A percentile compares a stretch with the other conserved stretches of the same genome.
Evolutionary conservation across 2,113 vertebrate genomes (phyloP).

Genomic region (Thalassoma bifasciatum): DNA sequence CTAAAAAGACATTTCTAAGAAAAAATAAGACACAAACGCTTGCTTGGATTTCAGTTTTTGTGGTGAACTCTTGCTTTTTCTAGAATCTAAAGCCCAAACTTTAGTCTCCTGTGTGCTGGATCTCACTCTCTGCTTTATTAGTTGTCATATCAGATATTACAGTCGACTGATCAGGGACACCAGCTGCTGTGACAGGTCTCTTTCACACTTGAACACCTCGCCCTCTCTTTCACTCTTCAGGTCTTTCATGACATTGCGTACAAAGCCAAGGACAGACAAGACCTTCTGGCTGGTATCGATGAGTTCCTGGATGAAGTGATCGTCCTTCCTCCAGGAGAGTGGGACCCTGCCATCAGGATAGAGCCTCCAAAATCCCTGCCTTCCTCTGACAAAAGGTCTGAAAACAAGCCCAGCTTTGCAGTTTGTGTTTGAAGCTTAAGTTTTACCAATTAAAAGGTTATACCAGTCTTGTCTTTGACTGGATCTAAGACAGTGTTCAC

Average conservation of each 20-base stretch:
- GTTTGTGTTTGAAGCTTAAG: not conserved
- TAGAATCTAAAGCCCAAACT: not conserved
- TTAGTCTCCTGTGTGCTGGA: not conserved
- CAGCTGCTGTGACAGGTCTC: slow-evolving; percentile 13
- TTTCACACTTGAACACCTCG: slow-evolving; percentile 32
- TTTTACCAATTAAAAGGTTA: no score
- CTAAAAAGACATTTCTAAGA: no score
- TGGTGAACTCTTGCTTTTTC: no score
- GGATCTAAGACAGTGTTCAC: no score
- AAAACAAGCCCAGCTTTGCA: not conserved
- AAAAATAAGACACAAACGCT: no score
- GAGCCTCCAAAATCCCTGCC: slow-evolving; percentile 96
- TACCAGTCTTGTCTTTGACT: no score
- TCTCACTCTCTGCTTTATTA: not conserved
- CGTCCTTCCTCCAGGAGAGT: slow-evolving; percentile 97
- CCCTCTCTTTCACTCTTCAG: slow-evolving; percentile 70
- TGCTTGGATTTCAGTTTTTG: no score
- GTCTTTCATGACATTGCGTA: slow-evolving; percentile 99
- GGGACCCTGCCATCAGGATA: slow-evolving; percentile 98
- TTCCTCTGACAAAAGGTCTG: slow-evolving; percentile 96
- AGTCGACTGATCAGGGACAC: slow-evolving; percentile 19
- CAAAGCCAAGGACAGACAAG: slow-evolving; percentile 96
- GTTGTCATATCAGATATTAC: slow-evolving; percentile 8
- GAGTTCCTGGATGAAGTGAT: slow-evolving; percentile 99
- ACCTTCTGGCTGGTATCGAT: slow-evolving; percentile 96